phyloP scores from a whole-genome alignment of 1,140 invertebrate genomes.

The Chionoecetes opilio region DNA sequence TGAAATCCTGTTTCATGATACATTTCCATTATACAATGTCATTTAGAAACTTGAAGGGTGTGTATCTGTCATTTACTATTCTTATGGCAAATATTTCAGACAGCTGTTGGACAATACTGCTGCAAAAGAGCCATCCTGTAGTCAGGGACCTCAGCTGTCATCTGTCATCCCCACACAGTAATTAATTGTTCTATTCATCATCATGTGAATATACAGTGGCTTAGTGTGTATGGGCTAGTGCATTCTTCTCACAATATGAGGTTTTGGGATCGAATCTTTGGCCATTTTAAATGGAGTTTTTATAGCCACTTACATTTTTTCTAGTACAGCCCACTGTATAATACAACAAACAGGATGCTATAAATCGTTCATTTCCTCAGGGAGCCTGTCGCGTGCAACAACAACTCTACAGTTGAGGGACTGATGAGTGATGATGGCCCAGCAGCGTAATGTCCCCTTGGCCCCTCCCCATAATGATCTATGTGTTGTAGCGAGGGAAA shows the following conservation, averaged over 20 bases:
- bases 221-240: too few relatives aligned
- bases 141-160: background rate
- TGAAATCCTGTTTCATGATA: background rate
- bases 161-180: background rate
- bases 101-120: background rate
- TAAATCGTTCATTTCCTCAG: background rate
- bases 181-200: too few relatives aligned
- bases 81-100: background rate
- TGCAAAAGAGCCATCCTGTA: background rate
- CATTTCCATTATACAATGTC: background rate
- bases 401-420: background rate
- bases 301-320: too few relatives aligned
- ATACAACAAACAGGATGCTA: background rate
- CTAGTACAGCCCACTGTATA: background rate
- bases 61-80: background rate
- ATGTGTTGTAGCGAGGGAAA: background rate
- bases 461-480: background rate
- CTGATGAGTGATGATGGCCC: background rate
- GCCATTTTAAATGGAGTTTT: too few relatives aligned
- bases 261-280: background rate
- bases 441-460: slow-evolving; percentile 29
- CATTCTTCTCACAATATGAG: background rate
- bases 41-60: too few relatives aligned
- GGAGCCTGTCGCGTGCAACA: background rate
- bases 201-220: too few relatives aligned